Evolutionary conservation across 1,140 invertebrate genomes (phyloP).

Genomic region (Pseudomyrmex gracilis): DNA sequence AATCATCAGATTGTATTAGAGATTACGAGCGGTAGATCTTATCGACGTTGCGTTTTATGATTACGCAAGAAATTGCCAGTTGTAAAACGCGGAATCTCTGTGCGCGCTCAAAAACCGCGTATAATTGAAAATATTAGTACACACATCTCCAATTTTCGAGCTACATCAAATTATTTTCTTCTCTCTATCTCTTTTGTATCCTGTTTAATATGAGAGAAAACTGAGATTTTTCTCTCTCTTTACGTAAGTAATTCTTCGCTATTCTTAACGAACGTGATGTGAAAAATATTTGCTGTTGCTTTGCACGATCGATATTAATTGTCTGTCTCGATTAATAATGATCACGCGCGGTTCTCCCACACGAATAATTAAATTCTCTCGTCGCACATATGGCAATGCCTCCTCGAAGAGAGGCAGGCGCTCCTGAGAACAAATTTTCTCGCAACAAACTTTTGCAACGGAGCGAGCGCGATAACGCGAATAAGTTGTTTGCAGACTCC

Average conservation of each 20-base stretch:
- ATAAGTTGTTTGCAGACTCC: slow-evolving; percentile 28
- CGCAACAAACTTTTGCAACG: background rate
- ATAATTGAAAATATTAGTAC: no score
- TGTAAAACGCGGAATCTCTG: background rate
- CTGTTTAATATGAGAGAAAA: background rate
- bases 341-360: slow-evolving; percentile 16
- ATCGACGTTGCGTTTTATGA: slow-evolving; percentile 22
- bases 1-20: slow-evolving; percentile 35
- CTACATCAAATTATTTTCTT: no score
- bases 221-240: no score
- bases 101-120: no score
- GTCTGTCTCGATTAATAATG: slow-evolving; percentile 17
- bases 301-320: background rate
- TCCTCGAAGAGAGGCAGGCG: slow-evolving; percentile 24
- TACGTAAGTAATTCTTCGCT: background rate
- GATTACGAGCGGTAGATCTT: slow-evolving; percentile 21
- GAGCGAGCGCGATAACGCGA: slow-evolving; percentile 31
- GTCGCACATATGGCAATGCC: background rate
- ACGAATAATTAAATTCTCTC: slow-evolving; percentile 35
- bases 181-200: background rate
- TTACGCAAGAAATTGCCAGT: slow-evolving; percentile 33
- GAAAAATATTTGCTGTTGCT: background rate
- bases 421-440: slow-evolving; percentile 40
- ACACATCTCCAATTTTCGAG: no score
- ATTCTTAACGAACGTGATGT: background rate